Evolutionary conservation across 1,140 invertebrate genomes (phyloP), one percentile per base, ranked within the genome.

Genomic region (Lepidurus apus): DNA sequence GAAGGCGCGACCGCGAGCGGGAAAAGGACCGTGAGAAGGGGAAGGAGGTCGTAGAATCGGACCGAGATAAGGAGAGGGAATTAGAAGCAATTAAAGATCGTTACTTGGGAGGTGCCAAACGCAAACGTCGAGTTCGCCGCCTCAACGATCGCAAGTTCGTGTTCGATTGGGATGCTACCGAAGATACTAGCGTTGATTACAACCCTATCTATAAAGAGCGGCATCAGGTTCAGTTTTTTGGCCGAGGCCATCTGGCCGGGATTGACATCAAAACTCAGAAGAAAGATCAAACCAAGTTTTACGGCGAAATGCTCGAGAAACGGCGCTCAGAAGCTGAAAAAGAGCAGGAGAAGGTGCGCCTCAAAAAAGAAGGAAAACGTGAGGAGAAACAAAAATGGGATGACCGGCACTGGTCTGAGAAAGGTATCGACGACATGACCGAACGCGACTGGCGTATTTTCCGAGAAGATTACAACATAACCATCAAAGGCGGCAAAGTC

Each of bases 371-470:
- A 1, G 95, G 96, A 82, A 92, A 93, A 82, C 96, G 95, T 85
- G 97, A 99, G 87, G 96, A 98, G 80, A 99, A 99, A 87, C 96
- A 98, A 84, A 94, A 96, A 84, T 99, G 95, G 94, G 98, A 99
- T 87, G 97, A 99, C 84, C 89, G 98, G 42, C 98, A 99, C 86
- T 99, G 98, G 98, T 94, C 93, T 21, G 96, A 99, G 82, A 99
- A 99, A 86, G 90, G 91, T 11, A 83, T 93, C 0, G 90, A 92
- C 76, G 96, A 99, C 87, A 99, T 99, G 98, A 97, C 94, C 10
- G 97, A 99, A 84, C 89, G 98, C 84, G 98, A 99, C 88, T 99
- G 98, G 98, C 90, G 98, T 84, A 99, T 99, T 82, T 99, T 99
- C 84, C 90, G 97, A 80, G 98, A 99, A 87, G 98, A 99, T 87